Evolutionary conservation across 2,888 invertebrate genomes (phyloP).

Genomic region (Adelphocoris suturalis): DNA sequence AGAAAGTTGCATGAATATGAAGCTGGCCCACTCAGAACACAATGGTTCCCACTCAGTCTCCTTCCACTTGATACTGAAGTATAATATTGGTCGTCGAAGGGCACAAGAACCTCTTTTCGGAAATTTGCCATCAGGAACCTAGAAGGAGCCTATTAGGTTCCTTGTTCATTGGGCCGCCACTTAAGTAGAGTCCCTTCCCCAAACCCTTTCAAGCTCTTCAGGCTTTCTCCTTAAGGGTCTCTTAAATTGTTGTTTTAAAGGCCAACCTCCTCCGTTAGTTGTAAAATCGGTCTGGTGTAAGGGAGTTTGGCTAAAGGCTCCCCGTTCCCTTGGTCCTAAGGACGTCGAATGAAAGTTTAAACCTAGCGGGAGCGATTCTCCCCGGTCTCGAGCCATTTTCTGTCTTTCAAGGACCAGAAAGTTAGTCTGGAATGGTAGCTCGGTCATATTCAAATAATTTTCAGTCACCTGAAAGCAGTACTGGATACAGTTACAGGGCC

Average conservation of each 20-base stretch:
- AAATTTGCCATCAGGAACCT: conserved; percentile 20
- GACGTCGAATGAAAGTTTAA: conserved; percentile 17
- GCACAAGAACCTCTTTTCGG: conserved; percentile 8
- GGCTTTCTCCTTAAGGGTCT: conserved; percentile 29
- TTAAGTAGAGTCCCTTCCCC: conserved; percentile 23
- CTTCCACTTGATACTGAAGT: conserved; percentile 7
- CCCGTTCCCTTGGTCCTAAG: background rate
- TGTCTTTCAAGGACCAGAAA: background rate
- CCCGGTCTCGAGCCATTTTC: background rate
- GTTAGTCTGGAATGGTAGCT: too few relatives aligned
- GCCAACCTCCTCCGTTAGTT: conserved; percentile 16
- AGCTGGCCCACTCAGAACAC: background rate
- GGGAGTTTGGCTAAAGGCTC: background rate
- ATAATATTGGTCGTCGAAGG: conserved; percentile 36
- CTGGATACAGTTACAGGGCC: too few relatives aligned
- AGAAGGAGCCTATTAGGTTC: conserved; percentile 36
- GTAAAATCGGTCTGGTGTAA: conserved; percentile 23
- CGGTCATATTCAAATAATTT: too few relatives aligned
- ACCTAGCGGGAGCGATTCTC: background rate
- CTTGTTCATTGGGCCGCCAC: conserved; percentile 20
- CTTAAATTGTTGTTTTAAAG: conserved; percentile 39
- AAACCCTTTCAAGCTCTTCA: conserved; percentile 42
- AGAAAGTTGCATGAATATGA: background rate
- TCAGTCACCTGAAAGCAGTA: too few relatives aligned
- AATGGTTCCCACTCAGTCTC: background rate